Percentiles rank a stretch among this genome's conserved stretches.
Evolutionary conservation across 2,113 vertebrate species (phyloP).

Genomic region (Grus americana): DNA sequence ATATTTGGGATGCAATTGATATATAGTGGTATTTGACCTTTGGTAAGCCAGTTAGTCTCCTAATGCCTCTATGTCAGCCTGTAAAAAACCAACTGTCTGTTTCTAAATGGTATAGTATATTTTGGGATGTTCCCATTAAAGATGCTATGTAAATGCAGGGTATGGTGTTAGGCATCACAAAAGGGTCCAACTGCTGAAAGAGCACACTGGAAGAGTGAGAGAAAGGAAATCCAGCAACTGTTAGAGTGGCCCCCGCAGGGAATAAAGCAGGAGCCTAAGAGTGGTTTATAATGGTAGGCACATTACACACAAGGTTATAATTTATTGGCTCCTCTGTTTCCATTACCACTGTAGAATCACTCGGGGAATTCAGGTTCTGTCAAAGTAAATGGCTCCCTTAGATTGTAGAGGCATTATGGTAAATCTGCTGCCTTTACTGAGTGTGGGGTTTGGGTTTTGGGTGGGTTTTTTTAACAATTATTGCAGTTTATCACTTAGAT

Average conservation of each 20-base stretch:
- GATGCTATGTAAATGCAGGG: background rate
- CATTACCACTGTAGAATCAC: constrained; percentile 39
- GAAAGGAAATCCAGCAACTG: constrained; percentile 22
- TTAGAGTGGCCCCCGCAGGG: background rate
- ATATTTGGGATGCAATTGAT: background rate
- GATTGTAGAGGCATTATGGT: constrained; percentile 25
- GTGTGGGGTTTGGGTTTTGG: background rate
- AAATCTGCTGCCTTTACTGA: constrained; percentile 11
- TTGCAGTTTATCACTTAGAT: background rate
- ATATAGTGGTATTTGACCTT: background rate
- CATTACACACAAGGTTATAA: constrained; percentile 57
- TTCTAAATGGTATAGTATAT: background rate
- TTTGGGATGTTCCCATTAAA: background rate
- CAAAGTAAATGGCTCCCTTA: constrained; percentile 54
- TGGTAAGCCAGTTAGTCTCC: background rate
- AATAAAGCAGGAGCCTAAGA: constrained; percentile 29
- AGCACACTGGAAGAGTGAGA: background rate
- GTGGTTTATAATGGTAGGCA: constrained; percentile 57
- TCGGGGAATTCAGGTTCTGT: constrained; percentile 55
- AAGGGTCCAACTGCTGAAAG: background rate
- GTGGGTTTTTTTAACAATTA: background rate
- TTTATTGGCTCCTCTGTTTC: constrained; percentile 67
- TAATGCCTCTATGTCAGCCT: background rate
- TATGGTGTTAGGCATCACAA: background rate
- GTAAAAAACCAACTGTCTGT: background rate